Percentiles rank a stretch among this genome's conserved stretches.
Conservation (phyloP, 1,140 invertebrate genomes). For the Penaeus chinensis region DNA sequence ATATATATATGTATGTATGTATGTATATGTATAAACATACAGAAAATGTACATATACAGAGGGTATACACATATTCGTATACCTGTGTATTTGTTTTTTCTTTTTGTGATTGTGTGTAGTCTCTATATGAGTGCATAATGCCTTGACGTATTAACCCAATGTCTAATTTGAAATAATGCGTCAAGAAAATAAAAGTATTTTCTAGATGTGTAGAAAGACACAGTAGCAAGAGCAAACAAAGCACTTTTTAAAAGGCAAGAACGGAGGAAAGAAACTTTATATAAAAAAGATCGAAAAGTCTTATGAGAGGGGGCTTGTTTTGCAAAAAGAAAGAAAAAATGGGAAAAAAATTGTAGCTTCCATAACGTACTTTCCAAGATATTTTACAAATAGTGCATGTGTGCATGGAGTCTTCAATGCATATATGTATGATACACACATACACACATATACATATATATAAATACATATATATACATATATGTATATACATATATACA, state of each 20-base stretch:
- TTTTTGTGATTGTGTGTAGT: conserved; percentile 10
- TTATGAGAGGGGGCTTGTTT: not conserved
- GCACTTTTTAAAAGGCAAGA: not conserved
- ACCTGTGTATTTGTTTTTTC: not conserved
- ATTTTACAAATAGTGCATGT: too few species aligned
- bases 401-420: too few species aligned
- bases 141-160: too few species aligned
- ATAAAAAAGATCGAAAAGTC: conserved; percentile 17
- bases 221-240: too few species aligned
- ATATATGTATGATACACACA: not conserved
- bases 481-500: not conserved
- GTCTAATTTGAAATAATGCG: too few species aligned
- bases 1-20: not conserved
- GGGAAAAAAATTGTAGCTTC: not conserved
- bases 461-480: conserved; percentile 28
- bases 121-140: not conserved
- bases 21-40: not conserved
- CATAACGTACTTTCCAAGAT: too few species aligned
- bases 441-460: conserved; percentile 25
- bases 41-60: not conserved
- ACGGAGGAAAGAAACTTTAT: conserved; percentile 14
- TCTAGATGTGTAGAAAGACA: too few species aligned
- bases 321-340: not conserved
- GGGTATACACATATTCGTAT: not conserved
- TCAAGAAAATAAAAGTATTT: too few species aligned